These are phyloP conservation scores for Atlantisia rogersi DNA, from an alignment of 2,113 vertebrate genomes.

Conservation along the genomic window DNA sequence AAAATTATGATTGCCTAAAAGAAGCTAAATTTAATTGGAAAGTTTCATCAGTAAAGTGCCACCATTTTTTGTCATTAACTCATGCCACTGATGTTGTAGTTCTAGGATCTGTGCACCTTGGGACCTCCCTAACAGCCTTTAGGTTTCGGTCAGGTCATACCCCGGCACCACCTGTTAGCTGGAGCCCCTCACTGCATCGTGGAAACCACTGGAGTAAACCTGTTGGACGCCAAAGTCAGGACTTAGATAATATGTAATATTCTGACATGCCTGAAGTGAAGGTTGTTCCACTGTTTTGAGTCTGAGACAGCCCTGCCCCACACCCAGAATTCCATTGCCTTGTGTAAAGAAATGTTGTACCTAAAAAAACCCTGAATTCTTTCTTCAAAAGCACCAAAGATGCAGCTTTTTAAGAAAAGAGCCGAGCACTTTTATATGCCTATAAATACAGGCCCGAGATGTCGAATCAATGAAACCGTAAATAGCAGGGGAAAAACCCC, in stretches of 20 bases:
- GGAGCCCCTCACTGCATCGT: background rate
- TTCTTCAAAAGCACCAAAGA: background rate
- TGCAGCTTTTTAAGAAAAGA: background rate
- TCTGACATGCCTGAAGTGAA: background rate
- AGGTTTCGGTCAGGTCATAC: background rate
- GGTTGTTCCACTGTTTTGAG: background rate
- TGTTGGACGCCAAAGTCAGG: background rate
- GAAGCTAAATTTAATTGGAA: background rate
- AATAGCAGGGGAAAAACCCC: background rate
- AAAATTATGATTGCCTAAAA: accelerated
- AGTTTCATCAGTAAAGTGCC: background rate
- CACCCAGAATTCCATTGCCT: background rate
- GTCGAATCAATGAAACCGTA: background rate
- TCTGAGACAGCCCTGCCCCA: no score
- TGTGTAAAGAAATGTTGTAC: background rate
- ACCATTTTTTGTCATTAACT: background rate
- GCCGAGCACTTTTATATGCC: background rate
- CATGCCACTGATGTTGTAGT: background rate
- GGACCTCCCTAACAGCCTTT: background rate
- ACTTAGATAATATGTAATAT: background rate
- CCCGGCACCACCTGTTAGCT: background rate
- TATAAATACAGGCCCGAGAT: background rate
- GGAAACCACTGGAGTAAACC: background rate
- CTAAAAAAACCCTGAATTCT: background rate
- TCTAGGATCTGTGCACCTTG: background rate